Evolutionary conservation across 2,888 invertebrate species (phyloP).

Genomic region (Ctena decussata): DNA sequence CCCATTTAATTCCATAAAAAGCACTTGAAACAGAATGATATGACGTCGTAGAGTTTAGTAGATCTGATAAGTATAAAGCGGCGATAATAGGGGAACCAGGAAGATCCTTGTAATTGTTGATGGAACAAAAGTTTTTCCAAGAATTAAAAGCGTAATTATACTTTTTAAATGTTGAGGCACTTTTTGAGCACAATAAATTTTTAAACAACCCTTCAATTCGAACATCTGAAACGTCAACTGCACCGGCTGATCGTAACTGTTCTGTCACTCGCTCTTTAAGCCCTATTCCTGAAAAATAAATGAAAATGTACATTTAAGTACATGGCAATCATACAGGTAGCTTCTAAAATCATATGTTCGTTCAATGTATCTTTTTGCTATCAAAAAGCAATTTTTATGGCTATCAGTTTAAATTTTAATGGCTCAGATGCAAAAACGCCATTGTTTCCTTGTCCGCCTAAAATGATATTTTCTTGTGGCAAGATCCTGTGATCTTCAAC

Average conservation of each 20-base stretch:
- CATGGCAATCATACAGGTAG: no score
- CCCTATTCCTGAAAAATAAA: no score
- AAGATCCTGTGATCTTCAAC: background rate
- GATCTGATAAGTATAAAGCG: slow-evolving; percentile 36
- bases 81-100: slow-evolving; percentile 36
- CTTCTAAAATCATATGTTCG: no score
- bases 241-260: background rate
- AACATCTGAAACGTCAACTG: no score
- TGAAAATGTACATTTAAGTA: no score
- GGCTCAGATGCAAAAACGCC: background rate
- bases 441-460: background rate
- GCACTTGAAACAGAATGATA: slow-evolving; percentile 19
- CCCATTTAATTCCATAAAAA: slow-evolving; percentile 53
- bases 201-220: background rate
- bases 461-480: background rate
- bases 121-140: slow-evolving; percentile 21
- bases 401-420: slow-evolving; percentile 15
- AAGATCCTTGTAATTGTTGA: slow-evolving; percentile 4
- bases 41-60: slow-evolving; percentile 28
- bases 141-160: slow-evolving; percentile 23
- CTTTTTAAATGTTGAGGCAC: slow-evolving; percentile 24
- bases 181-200: slow-evolving; percentile 29
- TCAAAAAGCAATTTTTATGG: no score
- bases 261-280: background rate
- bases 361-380: no score